Conservation (phyloP, 2,888 invertebrate genomes). For the Lasius fuliginosus region DNA sequence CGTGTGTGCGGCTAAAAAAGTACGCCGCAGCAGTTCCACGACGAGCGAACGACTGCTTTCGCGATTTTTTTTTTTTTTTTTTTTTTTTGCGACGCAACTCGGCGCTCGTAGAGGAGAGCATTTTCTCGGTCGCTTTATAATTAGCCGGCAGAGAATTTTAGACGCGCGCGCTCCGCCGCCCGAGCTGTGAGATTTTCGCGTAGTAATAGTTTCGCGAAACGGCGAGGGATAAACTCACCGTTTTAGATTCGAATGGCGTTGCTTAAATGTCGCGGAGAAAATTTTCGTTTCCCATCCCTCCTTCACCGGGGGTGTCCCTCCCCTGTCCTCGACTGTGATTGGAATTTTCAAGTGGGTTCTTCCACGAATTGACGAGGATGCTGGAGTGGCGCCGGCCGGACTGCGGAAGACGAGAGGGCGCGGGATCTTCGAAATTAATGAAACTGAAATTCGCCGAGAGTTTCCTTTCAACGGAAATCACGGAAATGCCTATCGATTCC, state of each 20-base stretch:
- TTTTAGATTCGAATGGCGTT: constrained; percentile 67
- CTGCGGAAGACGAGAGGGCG: constrained; percentile 38
- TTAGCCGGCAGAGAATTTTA: constrained; percentile 10
- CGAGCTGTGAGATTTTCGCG: not conserved
- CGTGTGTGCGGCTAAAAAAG: not conserved
- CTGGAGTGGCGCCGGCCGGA: constrained; percentile 55
- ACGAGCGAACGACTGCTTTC: not conserved
- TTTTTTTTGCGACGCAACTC: not conserved
- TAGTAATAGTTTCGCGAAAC: not conserved
- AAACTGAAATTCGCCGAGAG: constrained; percentile 75
- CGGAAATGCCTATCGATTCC: constrained; percentile 74
- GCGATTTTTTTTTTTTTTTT: not conserved
- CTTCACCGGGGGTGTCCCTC: not conserved
- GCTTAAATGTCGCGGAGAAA: constrained; percentile 71
- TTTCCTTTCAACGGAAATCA: constrained; percentile 77
- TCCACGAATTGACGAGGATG: constrained; percentile 63
- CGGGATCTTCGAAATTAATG: constrained; percentile 76
- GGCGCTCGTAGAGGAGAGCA: not conserved
- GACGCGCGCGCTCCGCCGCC: not conserved
- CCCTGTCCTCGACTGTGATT: constrained; percentile 64
- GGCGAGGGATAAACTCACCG: not conserved
- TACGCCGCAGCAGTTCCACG: not conserved
- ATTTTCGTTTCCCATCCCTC: constrained; percentile 62
- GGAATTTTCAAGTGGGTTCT: constrained; percentile 73
- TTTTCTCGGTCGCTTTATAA: not conserved